Conservation (phyloP, 2,113 vertebrate species). For the Phaethon lepturus region DNA sequence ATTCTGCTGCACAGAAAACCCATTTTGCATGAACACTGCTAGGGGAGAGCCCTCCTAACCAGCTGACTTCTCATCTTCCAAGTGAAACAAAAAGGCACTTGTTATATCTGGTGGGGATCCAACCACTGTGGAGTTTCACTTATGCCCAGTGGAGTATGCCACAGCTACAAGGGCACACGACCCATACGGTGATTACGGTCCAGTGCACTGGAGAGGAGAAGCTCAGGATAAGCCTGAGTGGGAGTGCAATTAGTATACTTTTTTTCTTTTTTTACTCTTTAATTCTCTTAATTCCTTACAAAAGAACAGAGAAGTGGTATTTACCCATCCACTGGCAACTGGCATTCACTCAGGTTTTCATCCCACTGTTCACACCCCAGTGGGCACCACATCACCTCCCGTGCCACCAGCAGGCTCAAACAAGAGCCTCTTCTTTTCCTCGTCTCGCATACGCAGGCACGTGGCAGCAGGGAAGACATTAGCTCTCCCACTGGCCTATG, state of each 20-base stretch:
- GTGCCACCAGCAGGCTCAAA: neutral
- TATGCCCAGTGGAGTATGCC: neutral
- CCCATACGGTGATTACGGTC: fast-evolving
- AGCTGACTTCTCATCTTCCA: neutral
- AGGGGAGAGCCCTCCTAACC: neutral
- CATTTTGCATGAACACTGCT: neutral
- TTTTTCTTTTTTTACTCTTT: neutral
- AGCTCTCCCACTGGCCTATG: neutral
- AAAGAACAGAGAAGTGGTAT: neutral
- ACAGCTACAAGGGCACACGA: neutral
- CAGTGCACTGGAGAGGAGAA: neutral
- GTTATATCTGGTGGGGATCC: neutral
- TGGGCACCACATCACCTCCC: neutral
- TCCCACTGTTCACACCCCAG: neutral
- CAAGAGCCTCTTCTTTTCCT: neutral
- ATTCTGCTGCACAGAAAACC: neutral
- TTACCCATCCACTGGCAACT: neutral
- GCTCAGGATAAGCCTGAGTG: neutral
- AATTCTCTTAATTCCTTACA: neutral
- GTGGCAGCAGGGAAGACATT: neutral
- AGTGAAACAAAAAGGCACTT: neutral
- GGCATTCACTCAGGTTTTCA: neutral
- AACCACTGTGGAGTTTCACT: neutral
- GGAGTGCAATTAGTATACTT: neutral
- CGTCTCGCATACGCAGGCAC: fast-evolving